A percentile compares a stretch with the other conserved stretches of the same genome.
Conservation (phyloP, 1,140 invertebrate genomes). For the Drosophila jambulina region DNA sequence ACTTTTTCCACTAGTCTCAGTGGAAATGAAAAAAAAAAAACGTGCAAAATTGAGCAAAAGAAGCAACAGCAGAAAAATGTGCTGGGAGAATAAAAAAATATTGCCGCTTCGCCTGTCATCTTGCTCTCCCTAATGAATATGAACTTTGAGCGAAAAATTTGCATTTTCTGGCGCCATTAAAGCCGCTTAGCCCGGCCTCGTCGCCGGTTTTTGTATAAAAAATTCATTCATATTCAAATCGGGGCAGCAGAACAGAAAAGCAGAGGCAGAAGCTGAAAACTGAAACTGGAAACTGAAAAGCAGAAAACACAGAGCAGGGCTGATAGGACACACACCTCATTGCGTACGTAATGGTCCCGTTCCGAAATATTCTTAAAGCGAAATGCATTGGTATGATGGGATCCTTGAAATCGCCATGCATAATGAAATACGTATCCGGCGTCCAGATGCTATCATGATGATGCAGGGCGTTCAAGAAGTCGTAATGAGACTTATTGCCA, state of each 20-base stretch:
- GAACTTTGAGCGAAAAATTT: slow-evolving; percentile 56
- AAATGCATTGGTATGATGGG: slow-evolving; percentile 96
- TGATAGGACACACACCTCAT: slow-evolving; percentile 89
- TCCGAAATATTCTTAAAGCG: slow-evolving; percentile 94
- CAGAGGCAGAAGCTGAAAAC: background rate
- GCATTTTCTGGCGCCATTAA: slow-evolving; percentile 60
- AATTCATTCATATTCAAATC: slow-evolving; percentile 73
- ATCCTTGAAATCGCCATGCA: slow-evolving; percentile 97
- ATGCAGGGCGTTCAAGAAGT: slow-evolving; percentile 95
- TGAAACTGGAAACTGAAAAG: slow-evolving; percentile 1
- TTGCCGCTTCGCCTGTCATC: slow-evolving; percentile 43
- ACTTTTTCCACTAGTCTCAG: slow-evolving; percentile 36
- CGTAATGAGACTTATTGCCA: slow-evolving; percentile 93
- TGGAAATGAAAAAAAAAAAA: slow-evolving; percentile 17
- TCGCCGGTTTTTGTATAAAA: slow-evolving; percentile 48
- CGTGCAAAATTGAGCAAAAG: slow-evolving; percentile 36
- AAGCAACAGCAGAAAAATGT: slow-evolving; percentile 6
- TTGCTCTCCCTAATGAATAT: slow-evolving; percentile 57
- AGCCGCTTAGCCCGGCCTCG: slow-evolving; percentile 50
- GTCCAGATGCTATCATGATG: slow-evolving; percentile 96
- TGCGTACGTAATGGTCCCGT: slow-evolving; percentile 96
- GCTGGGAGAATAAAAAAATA: slow-evolving; percentile 48
- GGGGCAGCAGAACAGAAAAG: slow-evolving; percentile 8
- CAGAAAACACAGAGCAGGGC: background rate
- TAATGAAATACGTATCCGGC: slow-evolving; percentile 97